phyloP scores from a whole-genome alignment of 2,113 vertebrate species.

The Scolopax mira region DNA sequence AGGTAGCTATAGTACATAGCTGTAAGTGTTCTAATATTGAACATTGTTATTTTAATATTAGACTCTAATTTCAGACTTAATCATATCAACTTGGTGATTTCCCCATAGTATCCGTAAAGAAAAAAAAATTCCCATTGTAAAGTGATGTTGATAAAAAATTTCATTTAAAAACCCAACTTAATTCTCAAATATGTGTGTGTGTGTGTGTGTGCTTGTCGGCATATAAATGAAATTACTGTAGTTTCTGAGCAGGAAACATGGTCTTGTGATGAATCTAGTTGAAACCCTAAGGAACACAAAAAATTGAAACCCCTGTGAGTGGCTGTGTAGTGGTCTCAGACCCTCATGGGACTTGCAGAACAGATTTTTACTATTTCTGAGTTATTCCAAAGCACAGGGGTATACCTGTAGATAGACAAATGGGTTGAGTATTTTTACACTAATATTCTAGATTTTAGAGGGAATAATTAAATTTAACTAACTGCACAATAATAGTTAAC shows the following conservation, averaged over 20 bases:
- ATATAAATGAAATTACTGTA: not conserved
- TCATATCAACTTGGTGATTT: not conserved
- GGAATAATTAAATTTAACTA: not conserved
- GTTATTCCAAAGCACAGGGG: not conserved
- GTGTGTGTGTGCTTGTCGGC: not conserved
- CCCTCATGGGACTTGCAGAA: not conserved
- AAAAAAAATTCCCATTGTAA: not conserved
- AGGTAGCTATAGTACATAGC: not conserved
- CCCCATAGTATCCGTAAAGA: not conserved
- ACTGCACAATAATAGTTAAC: not conserved
- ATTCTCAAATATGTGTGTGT: not conserved
- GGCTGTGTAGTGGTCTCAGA: not conserved
- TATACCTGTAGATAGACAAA: not conserved
- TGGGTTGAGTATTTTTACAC: not conserved
- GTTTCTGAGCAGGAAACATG: not conserved
- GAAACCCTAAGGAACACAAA: not conserved
- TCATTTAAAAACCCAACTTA: not conserved
- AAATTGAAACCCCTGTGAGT: not conserved
- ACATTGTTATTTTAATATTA: not conserved
- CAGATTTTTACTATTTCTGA: not conserved
- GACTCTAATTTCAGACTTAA: not conserved
- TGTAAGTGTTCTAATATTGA: not conserved
- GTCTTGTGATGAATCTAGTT: rapidly evolving
- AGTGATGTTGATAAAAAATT: not conserved
- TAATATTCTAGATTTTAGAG: not conserved